Conservation (phyloP, 2,113 vertebrate genomes). For the Nothocercus julius region DNA sequence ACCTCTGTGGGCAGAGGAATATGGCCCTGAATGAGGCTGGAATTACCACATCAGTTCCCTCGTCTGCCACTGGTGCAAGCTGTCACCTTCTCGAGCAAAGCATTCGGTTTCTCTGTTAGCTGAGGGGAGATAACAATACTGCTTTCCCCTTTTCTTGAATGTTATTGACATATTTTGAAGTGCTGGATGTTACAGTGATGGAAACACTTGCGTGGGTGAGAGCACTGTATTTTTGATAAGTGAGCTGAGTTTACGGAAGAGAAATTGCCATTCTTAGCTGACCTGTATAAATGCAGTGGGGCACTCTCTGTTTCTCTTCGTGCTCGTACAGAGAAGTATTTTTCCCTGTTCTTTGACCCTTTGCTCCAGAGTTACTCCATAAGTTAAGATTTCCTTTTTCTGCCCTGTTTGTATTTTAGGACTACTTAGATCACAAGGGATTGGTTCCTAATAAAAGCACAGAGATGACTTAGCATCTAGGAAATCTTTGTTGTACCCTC, state of each 20-base stretch:
- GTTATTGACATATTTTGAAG: background rate
- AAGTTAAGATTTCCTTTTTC: background rate
- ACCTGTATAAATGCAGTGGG: background rate
- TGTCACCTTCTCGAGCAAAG: background rate
- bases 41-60: rapidly evolving
- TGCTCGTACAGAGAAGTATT: background rate
- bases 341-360: background rate
- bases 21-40: background rate
- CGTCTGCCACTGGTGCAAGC: background rate
- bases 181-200: background rate
- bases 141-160: background rate
- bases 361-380: background rate
- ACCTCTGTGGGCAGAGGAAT: background rate
- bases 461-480: background rate
- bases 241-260: background rate
- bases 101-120: background rate
- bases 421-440: background rate
- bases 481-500: background rate
- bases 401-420: background rate
- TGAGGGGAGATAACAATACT: background rate
- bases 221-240: background rate
- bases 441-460: background rate
- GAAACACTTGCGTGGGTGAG: background rate
- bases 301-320: too few relatives aligned
- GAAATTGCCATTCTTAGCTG: background rate